A percentile compares a stretch with the other conserved stretches of the same genome.
Evolutionary conservation across 2,888 invertebrate genomes (phyloP).

Genomic region (Choreutis nemorana): DNA sequence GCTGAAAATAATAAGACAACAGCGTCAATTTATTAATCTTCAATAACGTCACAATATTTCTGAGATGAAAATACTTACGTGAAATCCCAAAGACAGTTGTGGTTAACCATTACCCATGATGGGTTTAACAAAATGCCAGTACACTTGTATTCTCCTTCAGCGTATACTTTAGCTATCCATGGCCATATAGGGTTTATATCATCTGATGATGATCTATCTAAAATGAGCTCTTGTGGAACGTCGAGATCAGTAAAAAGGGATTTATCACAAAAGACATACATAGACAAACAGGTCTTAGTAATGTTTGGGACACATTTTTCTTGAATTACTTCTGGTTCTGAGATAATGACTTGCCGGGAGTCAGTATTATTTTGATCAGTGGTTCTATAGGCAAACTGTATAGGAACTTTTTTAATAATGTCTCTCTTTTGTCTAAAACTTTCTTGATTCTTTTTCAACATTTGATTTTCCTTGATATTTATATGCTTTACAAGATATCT

Average conservation of each 20-base stretch:
- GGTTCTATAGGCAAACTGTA: conserved; percentile 35
- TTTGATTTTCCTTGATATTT: conserved; percentile 31
- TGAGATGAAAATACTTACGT: conserved; percentile 25
- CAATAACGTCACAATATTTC: background rate
- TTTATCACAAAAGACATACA: conserved; percentile 63
- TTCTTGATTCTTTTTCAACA: conserved; percentile 15
- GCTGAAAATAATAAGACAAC: conserved; percentile 33
- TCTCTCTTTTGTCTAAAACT: conserved; percentile 27
- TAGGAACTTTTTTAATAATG: conserved; percentile 19
- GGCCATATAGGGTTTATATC: conserved; percentile 61
- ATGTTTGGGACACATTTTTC: conserved; percentile 52
- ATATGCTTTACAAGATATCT: conserved; percentile 41
- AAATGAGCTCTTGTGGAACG: conserved; percentile 23
- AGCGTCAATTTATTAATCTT: background rate
- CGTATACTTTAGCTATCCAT: conserved; percentile 78
- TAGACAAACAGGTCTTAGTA: conserved; percentile 57
- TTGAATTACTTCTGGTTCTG: conserved; percentile 42
- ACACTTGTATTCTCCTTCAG: conserved; percentile 74
- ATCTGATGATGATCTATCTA: conserved; percentile 18
- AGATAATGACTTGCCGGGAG: conserved; percentile 27
- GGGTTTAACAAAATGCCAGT: conserved; percentile 72
- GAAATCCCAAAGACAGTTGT: conserved; percentile 56
- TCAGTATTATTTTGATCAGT: conserved; percentile 18
- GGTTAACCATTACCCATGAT: conserved; percentile 71
- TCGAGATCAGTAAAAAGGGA: conserved; percentile 41